Conservation (phyloP, 2,888 invertebrate genomes). For the Bombylius discolor region DNA sequence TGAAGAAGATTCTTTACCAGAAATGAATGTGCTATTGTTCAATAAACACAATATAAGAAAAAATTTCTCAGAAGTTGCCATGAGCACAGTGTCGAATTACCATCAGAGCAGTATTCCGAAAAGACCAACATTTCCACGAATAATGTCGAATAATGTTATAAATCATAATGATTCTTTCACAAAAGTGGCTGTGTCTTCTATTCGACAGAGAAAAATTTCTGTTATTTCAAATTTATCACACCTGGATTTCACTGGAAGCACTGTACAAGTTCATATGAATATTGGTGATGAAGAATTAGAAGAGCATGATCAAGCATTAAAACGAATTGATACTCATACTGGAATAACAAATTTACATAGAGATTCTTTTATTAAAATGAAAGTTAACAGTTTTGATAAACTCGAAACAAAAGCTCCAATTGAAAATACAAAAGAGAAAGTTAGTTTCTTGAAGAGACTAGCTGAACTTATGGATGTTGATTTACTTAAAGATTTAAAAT, state of each 20-base stretch:
- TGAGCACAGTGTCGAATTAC: constrained; percentile 26
- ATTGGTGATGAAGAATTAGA: constrained; percentile 36
- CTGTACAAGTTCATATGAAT: constrained; percentile 54
- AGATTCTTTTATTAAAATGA: constrained; percentile 35
- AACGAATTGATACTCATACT: constrained; percentile 30
- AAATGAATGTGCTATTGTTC: constrained; percentile 31
- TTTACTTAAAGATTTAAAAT: constrained; percentile 56
- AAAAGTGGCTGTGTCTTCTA: constrained; percentile 21
- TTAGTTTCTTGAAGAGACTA: constrained; percentile 42
- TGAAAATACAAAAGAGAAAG: constrained; percentile 17
- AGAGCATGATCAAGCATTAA: constrained; percentile 31
- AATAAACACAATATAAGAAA: constrained; percentile 31
- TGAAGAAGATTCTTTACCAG: constrained; percentile 40
- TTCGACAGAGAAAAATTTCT: constrained; percentile 47
- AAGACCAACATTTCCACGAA: constrained; percentile 35
- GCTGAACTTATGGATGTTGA: constrained; percentile 57
- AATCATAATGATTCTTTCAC: constrained; percentile 40
- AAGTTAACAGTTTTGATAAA: constrained; percentile 22
- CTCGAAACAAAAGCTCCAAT: constrained; percentile 20
- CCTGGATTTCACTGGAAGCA: constrained; percentile 63
- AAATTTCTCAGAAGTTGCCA: constrained; percentile 35
- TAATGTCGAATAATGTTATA: constrained; percentile 33
- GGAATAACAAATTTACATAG: constrained; percentile 27
- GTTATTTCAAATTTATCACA: constrained; percentile 59
- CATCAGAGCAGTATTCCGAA: constrained; percentile 28